Conservation (phyloP, 2,113 vertebrate genomes). For the Globicephala melas region DNA sequence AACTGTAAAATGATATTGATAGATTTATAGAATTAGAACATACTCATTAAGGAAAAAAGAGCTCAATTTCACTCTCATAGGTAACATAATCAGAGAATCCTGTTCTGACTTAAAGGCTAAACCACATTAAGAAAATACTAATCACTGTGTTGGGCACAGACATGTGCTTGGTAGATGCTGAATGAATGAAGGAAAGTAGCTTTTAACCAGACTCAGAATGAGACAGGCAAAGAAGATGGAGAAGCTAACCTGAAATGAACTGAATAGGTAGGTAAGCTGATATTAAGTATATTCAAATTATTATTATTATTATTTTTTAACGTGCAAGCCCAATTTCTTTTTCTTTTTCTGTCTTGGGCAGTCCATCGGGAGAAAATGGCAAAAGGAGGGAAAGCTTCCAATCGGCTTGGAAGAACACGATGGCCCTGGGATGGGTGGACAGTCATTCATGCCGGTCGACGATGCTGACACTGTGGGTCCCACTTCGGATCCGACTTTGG, state of each 20-base stretch:
- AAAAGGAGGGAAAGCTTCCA: background rate
- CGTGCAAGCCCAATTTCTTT: background rate
- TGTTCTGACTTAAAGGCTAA: background rate
- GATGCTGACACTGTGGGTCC: slow-evolving; percentile 88
- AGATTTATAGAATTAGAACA: background rate
- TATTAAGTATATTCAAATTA: background rate
- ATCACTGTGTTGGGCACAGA: background rate
- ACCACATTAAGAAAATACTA: background rate
- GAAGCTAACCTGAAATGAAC: background rate
- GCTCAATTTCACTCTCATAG: background rate
- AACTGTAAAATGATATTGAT: background rate
- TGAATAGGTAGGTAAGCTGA: background rate
- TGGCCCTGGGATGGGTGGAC: background rate
- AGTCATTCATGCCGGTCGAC: slow-evolving; percentile 87
- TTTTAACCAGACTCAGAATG: background rate
- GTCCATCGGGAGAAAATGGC: background rate
- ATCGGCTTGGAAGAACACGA: fast-evolving
- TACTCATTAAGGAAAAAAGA: background rate
- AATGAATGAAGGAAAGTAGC: background rate
- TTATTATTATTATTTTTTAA: background rate
- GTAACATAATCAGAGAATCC: slow-evolving; percentile 11
- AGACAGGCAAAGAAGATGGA: background rate
- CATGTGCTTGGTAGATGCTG: background rate
- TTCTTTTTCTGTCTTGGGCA: background rate
- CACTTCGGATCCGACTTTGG: slow-evolving; percentile 89